Evolutionary conservation across 2,797 vertebrate species (phyloP), one percentile per base, ranked within the genome.

Genomic region (Clarias pachynema): DNA sequence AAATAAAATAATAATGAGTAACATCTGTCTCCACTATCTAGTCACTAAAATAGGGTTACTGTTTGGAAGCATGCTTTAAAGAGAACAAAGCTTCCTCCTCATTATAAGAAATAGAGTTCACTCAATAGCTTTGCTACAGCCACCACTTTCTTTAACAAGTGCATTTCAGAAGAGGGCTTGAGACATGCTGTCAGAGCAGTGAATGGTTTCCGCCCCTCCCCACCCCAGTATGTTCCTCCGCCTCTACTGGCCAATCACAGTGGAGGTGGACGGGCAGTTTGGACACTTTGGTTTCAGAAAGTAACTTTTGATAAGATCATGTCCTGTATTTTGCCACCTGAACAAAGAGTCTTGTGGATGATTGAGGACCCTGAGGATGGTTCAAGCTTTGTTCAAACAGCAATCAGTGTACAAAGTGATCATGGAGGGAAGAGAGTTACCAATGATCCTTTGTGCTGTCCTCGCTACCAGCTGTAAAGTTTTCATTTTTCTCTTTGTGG

Each of bases 231-330:
- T 63, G 29, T 81, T 66, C 62, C 53, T 26, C 66, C 62, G 79
- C 79, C 79, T 81, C 62, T 66, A 66, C 40, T 56, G 79, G 62
- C 79, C 79, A 81, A 66, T 81, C 79, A 81, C 79, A 66, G 53
- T 66, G 79, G 62, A 81, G 37, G 62, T 53, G 44, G 79, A 81
- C 16, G 44, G n/a, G 40, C 62, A 66, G 18, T 81, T 81, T 81
- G 79, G 79, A 81, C 79, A 81, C 40, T 66, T 81, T 66, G 78
- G 78, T 65, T 44, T 26, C n/a, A 8, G 60, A 44, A 16, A 80
- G 60, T 9, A 7, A 80, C n/a, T 65, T 80, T 79, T 65, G 44
- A 49, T 49, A 49, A 49, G 10, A 49, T 49, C 44, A 49, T 49
- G 44, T 49, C 44, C 44, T 49, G 44, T 12, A 49, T 49, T 49